Conservation (phyloP, 1,140 invertebrate genomes). For the Ptiloglossa arizonensis region DNA sequence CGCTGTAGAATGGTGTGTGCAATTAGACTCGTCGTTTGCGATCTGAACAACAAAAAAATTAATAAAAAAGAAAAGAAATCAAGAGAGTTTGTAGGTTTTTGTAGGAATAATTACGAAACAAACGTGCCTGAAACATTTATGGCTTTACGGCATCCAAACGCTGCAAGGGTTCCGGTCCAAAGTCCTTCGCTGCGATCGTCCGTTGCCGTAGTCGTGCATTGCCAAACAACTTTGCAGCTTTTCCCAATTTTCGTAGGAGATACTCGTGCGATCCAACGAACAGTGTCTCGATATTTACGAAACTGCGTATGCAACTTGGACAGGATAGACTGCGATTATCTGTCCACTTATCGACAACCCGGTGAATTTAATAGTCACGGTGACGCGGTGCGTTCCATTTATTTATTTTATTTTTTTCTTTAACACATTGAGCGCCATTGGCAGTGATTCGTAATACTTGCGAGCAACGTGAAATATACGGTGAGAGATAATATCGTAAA, state of each 20-base stretch:
- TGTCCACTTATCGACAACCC: slow-evolving; percentile 71
- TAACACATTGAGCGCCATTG: no score
- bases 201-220: slow-evolving; percentile 42
- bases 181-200: slow-evolving; percentile 69
- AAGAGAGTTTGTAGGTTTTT: not conserved
- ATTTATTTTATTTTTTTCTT: no score
- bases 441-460: no score
- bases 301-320: slow-evolving; percentile 75
- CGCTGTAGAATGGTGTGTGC: not conserved
- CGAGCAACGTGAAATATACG: no score
- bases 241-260: slow-evolving; percentile 70
- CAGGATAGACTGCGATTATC: slow-evolving; percentile 76
- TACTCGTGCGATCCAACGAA: slow-evolving; percentile 76
- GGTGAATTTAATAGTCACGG: not conserved
- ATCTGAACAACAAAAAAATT: not conserved
- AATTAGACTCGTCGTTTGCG: no score
- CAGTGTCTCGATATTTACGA: slow-evolving; percentile 77
- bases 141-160: not conserved
- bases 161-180: not conserved
- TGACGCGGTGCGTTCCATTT: not conserved
- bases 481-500: no score
- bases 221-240: slow-evolving; percentile 65
- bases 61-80: not conserved
- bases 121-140: not conserved
- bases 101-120: not conserved